These are phyloP conservation scores for Schrankia costaestrigalis DNA, from an alignment of 2,888 invertebrate species.

Conservation along the genomic window DNA sequence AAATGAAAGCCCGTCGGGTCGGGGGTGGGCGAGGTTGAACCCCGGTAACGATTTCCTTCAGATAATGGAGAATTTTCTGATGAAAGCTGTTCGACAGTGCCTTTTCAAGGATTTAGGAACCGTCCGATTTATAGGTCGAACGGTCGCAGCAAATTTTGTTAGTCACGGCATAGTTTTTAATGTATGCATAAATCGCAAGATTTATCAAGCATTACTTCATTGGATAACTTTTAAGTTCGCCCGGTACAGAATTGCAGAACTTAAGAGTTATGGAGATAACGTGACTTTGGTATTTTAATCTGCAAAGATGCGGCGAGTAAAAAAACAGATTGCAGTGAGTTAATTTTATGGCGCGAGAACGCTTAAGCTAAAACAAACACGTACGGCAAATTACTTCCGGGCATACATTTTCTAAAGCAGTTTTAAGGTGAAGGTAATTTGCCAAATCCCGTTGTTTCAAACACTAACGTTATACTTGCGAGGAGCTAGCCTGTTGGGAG, in stretches of 20 bases:
- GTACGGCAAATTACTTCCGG: conserved; percentile 58
- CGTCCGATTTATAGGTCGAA: conserved; percentile 65
- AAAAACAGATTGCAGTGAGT: conserved; percentile 54
- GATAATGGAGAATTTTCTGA: conserved; percentile 78
- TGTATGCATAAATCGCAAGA: conserved; percentile 53
- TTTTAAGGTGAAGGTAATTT: conserved; percentile 60
- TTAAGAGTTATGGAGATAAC: conserved; percentile 57
- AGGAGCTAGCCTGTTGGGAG: conserved; percentile 14
- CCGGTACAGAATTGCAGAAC: conserved; percentile 36
- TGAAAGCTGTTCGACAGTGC: conserved; percentile 71
- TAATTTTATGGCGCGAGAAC: conserved; percentile 58
- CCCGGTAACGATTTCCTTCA: conserved; percentile 78
- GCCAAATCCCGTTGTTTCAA: conserved; percentile 52
- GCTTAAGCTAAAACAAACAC: conserved; percentile 63
- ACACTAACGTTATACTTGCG: conserved; percentile 35
- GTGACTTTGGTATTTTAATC: conserved; percentile 41
- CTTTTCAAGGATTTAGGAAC: conserved; percentile 73
- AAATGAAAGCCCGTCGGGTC: conserved; percentile 70
- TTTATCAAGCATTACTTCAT: conserved; percentile 43
- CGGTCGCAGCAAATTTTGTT: conserved; percentile 63
- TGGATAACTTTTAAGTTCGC: conserved; percentile 43
- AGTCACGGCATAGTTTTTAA: conserved; percentile 59
- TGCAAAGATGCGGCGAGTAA: conserved; percentile 47
- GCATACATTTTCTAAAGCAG: conserved; percentile 54
- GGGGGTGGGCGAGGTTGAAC: conserved; percentile 70